Conservation (phyloP, 2,113 vertebrate genomes). For the Gallinago paraguaiae region DNA sequence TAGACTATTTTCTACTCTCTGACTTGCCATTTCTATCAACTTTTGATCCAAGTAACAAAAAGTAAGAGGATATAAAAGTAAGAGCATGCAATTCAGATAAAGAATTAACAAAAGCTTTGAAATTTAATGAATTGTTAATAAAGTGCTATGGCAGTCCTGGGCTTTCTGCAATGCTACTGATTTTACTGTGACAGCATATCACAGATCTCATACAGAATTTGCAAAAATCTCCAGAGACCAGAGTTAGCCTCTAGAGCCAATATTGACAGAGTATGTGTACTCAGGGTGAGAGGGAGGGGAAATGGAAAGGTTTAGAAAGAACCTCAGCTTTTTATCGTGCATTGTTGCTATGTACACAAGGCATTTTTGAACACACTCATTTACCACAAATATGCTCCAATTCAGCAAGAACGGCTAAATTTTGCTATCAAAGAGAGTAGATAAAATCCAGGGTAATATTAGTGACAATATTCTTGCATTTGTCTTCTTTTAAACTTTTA, state of each 20-base stretch:
- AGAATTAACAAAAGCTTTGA: neutral
- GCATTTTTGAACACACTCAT: neutral
- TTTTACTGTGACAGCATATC: neutral
- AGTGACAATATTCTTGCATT: neutral
- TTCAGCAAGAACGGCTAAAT: neutral
- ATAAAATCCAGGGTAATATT: neutral
- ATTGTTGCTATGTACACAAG: neutral
- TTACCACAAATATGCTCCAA: neutral
- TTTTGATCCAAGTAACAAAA: neutral
- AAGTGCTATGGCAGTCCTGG: neutral
- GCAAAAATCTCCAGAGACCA: neutral
- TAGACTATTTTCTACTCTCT: neutral
- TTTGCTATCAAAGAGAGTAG: neutral
- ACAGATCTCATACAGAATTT: neutral
- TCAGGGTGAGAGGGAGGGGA: neutral
- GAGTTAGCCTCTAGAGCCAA: neutral
- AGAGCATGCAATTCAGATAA: neutral
- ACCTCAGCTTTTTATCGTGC: neutral
- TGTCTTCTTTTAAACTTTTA: neutral
- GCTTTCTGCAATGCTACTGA: neutral
- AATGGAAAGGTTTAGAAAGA: neutral
- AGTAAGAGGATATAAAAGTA: neutral
- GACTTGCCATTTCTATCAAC: neutral
- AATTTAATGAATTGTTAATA: conserved; percentile 12
- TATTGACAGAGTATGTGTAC: neutral